These are phyloP conservation scores for Ypsolopha scabrella DNA, from an alignment of 2,888 invertebrate genomes.

Conservation along the genomic window DNA sequence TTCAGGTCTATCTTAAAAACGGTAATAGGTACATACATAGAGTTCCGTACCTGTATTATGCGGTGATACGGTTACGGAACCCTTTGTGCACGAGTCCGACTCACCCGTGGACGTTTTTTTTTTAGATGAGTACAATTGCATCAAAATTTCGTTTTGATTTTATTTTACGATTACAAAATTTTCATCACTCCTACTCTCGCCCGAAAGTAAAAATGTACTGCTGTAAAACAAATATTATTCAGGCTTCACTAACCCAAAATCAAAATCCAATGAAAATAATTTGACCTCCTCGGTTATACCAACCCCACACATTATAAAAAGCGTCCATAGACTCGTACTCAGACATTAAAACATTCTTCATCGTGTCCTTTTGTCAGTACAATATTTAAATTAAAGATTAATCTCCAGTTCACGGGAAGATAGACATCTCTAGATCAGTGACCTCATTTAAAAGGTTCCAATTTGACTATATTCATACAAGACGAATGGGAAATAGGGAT, in stretches of 20 bases:
- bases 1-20: no score
- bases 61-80: no score
- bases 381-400: conserved; percentile 43
- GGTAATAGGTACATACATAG: no score
- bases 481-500: conserved; percentile 6
- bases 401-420: conserved; percentile 18
- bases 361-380: conserved; percentile 16
- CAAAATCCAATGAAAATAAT: neutral
- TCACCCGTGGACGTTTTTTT: no score
- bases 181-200: no score
- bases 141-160: no score
- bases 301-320: neutral
- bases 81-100: no score
- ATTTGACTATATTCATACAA: conserved; percentile 34
- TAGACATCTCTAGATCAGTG: conserved; percentile 23
- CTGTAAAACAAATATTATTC: no score
- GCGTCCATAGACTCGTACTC: neutral
- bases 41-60: no score
- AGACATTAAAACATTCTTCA: conserved; percentile 1
- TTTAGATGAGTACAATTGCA: no score
- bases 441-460: conserved; percentile 33
- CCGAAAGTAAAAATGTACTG: no score
- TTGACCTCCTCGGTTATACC: neutral
- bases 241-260: neutral
- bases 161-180: no score